Evolutionary conservation across 1,140 invertebrate species (phyloP), one percentile per base, ranked within the genome.

Genomic region (Ctenoplectra terminalis): DNA sequence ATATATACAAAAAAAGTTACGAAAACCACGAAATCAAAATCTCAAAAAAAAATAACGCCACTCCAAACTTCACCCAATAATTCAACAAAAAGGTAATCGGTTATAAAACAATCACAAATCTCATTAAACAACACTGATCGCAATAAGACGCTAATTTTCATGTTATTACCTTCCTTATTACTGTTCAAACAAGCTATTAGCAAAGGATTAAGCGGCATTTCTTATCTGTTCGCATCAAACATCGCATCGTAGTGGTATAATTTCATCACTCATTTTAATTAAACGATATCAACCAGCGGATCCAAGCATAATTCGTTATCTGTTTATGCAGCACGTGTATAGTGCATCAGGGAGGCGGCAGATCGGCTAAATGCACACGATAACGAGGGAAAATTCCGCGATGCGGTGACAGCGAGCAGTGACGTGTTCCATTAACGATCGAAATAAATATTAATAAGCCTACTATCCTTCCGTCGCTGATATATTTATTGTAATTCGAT

Each of bases 371-470:
- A n/a, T n/a, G n/a, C n/a, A n/a, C n/a, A n/a, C n/a, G n/a, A n/a
- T n/a, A n/a, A n/a, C n/a, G n/a, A n/a, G n/a, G n/a, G n/a, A 74
- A n/a, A 61, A 31, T 74, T 74, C 43, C 43, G 17, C 9, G 23
- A 26, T n/a, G n/a, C n/a, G n/a, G 20, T n/a, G 20, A 4, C n/a
- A 5, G 2, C 26, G 31, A 26, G 56, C 9, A 26, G 11, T 11
- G 56, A 13, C 11, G 20, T 50, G 23, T 34, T 50, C 58, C 20
- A 61, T 5, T 4, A 5, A n/a, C 20, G 71, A 26, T 7, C 3
- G 29, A 61, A 23, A 74, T 74, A 74, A 74, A 74, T 74, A 74
- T 74, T 74, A 74, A 74, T 74, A n/a, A 74, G 61, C 40, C 58
- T 29, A 37, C 7, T 43, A 74, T 74, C 58, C 70, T 31, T 46